Base-by-base conservation (phyloP, 2,888 invertebrate genomes). In the Xestia ashworthii region DNA sequence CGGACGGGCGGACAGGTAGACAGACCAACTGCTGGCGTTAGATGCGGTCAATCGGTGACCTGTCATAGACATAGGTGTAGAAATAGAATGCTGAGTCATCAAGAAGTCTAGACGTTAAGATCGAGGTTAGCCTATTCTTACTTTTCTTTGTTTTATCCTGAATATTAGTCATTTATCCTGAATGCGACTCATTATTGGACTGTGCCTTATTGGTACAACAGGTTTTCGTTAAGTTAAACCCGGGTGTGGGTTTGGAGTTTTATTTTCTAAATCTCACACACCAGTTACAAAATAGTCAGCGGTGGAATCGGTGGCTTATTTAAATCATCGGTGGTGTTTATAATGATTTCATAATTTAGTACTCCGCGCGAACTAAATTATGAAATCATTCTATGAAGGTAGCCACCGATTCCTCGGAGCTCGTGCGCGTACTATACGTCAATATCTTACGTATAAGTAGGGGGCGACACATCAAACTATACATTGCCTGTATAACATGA, bases 11-110 rank as follows among this genome's bases (percentile, higher is more conserved):
- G n/a, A 90, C 93, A 92, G 93, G 91, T 91, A 92, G 89, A 79
- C 88, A 88, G 88, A 87, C 89, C 91, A 92, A 92, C 91, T 90
- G 87, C 90, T 87, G 71, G 38, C 50, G 19, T 80, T 82, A 74
- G 88, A 84, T 75, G 72, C 79, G 89, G 88, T 89, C 89, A 88
- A 71, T 53, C 67, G 44, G 11, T 66, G 74, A 84, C 67, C 76
- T 73, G 72, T 60, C 50, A 55, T 53, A 68, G 32, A 74, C 32
- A 25, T 46, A 32, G 32, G 5, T 76, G 22, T n/a, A 22, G 22
- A 65, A 68, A 67, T 74, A 53, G 53, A 55, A 48, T 3, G 16
- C n/a, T 69, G 82, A 76, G n/a, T 81, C 76, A 76, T 4, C 0
- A 38, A 11, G 3, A 9, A 25, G 81, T 80, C 68, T 81, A 81